These are phyloP conservation scores for Hecatera dysodea DNA, from an alignment of 2,888 invertebrate species.

Conservation along the genomic window DNA sequence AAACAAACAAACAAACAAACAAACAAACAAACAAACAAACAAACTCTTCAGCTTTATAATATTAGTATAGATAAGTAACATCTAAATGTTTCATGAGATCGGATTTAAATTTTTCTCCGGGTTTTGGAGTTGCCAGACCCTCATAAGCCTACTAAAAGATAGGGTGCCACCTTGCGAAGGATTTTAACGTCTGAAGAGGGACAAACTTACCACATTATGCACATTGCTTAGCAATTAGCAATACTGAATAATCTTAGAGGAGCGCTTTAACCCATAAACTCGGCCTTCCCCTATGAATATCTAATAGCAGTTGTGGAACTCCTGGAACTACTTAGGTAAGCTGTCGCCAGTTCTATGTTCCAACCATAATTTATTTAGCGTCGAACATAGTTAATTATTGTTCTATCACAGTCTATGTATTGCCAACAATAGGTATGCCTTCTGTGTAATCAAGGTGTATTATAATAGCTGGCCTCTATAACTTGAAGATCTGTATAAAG, in stretches of 20 bases:
- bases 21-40: too few relatives aligned
- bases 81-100: conserved; percentile 18
- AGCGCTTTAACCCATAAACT: conserved; percentile 63
- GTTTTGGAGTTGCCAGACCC: background rate
- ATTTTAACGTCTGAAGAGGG: conserved; percentile 12
- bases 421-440: conserved; percentile 23
- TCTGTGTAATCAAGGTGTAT: conserved; percentile 23
- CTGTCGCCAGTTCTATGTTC: conserved; percentile 66
- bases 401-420: conserved; percentile 34
- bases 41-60: too few relatives aligned
- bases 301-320: conserved; percentile 69
- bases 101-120: conserved; percentile 13
- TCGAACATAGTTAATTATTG: conserved; percentile 67
- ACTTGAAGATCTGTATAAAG: background rate
- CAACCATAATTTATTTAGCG: conserved; percentile 68
- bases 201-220: conserved; percentile 51
- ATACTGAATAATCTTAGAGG: conserved; percentile 58
- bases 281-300: conserved; percentile 68
- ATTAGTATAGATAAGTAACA: too few relatives aligned
- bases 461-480: background rate
- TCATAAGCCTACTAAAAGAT: conserved; percentile 29
- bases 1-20: too few relatives aligned
- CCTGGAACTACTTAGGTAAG: conserved; percentile 66
- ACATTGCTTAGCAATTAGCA: conserved; percentile 54
- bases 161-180: conserved; percentile 12